Base-by-base conservation (phyloP, 2,888 invertebrate genomes). In the Imbricaverruca yamaguchii region DNA sequence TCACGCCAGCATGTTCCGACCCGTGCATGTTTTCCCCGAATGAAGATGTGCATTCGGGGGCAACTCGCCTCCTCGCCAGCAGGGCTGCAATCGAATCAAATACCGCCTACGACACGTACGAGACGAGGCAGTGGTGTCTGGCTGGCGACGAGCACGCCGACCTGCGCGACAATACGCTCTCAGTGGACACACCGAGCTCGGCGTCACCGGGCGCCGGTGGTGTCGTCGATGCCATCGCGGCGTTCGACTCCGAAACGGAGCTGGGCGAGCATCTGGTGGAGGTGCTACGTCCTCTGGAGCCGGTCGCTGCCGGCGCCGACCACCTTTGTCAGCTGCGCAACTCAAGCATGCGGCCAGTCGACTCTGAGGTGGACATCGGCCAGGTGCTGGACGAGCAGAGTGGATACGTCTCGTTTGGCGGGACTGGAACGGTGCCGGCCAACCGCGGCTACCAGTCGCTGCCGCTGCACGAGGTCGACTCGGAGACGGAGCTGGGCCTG, bases 381-480 rank as follows among this genome's bases (percentile, higher is more conserved):
- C 53, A 53, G 55, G 74, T 74, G 53, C 74, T 74, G 18, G 53
- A 74, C 74, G 74, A 74, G 55, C 74, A 74, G 74, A 74, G 74
- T 23, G 74, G 74, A 21, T 74, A 74, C 74, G 53, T 7, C 53
- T 10, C 53, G 53, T 18, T 74, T 8, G 74, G 55, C 55, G 74
- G 21, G 21, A 55, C 18, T 23, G n/a, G 9, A 12, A 9, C 8
- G 53, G 21, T 21, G 18, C 74, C 74, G 18, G 10, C 2, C 21
- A 21, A 4, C 74, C 1, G 39, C 18, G 74, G 21, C 21, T 74
- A 74, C 55, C 74, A 74, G 55, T 4, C 74, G 53, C 74, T 74
- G 53, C 55, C 74, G 18, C 74, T 74, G 74, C 74, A 74, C 53
- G 74, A 74, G 11, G 74, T 74, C 21, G 74, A 74, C 53, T 74